Evolutionary conservation across 2,888 invertebrate genomes (phyloP).

Genomic region (Platynereis dumerilii): DNA sequence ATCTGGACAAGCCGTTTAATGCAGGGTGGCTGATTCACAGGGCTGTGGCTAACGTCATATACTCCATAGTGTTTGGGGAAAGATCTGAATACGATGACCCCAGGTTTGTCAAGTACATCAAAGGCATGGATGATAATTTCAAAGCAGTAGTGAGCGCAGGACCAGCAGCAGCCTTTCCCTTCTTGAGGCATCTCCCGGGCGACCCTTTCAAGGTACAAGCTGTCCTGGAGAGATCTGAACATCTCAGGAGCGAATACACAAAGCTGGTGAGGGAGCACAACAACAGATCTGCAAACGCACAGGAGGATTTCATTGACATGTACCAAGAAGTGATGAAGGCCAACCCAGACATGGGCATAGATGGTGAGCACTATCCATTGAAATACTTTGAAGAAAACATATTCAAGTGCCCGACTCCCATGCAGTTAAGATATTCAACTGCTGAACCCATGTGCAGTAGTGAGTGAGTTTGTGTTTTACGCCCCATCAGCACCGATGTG

Average conservation of each 20-base stretch:
- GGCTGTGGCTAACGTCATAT: conserved; percentile 18
- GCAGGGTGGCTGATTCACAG: neutral
- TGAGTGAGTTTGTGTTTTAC: too few relatives aligned
- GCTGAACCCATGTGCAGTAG: too few relatives aligned
- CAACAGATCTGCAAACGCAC: conserved; percentile 31
- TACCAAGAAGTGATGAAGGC: conserved; percentile 39
- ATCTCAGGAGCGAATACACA: neutral
- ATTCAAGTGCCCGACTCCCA: too few relatives aligned
- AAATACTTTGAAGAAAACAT: too few relatives aligned
- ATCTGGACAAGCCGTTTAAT: neutral
- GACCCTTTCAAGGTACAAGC: conserved; percentile 8
- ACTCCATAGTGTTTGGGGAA: conserved; percentile 16
- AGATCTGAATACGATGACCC: conserved; percentile 14
- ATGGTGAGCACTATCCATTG: too few relatives aligned
- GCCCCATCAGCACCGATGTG: too few relatives aligned
- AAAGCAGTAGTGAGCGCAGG: conserved; percentile 13
- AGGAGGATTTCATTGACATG: conserved; percentile 43
- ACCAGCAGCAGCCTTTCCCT: conserved; percentile 8
- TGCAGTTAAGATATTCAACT: too few relatives aligned
- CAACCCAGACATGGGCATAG: conserved; percentile 16
- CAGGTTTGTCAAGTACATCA: conserved; percentile 10
- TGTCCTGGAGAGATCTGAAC: neutral
- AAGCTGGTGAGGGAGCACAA: neutral
- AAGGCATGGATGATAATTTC: conserved; percentile 19
- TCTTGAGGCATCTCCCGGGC: conserved; percentile 17